Evolutionary conservation across 2,888 invertebrate species (phyloP), one percentile per base, ranked within the genome.

Genomic region (Papilio demoleus): DNA sequence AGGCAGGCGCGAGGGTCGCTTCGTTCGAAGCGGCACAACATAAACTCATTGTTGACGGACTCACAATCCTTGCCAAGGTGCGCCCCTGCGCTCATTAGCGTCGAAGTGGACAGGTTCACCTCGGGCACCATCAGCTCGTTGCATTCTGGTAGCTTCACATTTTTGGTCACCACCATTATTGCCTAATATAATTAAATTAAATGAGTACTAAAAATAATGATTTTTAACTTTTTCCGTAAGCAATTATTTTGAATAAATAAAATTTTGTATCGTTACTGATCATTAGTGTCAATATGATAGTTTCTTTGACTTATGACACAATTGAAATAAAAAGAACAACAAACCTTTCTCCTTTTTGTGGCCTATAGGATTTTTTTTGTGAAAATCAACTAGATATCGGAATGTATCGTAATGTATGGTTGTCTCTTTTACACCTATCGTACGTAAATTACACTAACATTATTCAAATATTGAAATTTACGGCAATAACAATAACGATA

Each of bases 11-110:
- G 93, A 0, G 98, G 97, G 88, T 99, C 99, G 8, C 94, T 88
- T 45, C 94, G 88, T 86, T 98, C 98, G 27, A 93, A 81, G n/a
- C 96, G 94, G 77, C 99, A 99, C 50, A 99, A 89, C 94, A 98
- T 96, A 83, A 97, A 99, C 88, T 99, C 99, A 96, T 98, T 98
- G 90, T 97, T 97, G 76, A 96, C 93, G 66, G 92, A 87, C 90
- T 99, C 98, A 88, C 99, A 99, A 77, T 95, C 94, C 88, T 97
- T 97, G 73, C 98, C 99, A 77, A 99, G 90, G 87, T 98, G 97
- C 77, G 97, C 96, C 14, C 97, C 95, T 1, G 96, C 98, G 19
- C 98, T 96, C 83, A 96, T 95, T 27, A 99, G 92, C 60, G 96
- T 95, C 9, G 97, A 94, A 3, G 96, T 95, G 2, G 98, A 96